Evolutionary conservation across 2,113 vertebrate genomes (phyloP).

Genomic region (Gracilinanus agilis): DNA sequence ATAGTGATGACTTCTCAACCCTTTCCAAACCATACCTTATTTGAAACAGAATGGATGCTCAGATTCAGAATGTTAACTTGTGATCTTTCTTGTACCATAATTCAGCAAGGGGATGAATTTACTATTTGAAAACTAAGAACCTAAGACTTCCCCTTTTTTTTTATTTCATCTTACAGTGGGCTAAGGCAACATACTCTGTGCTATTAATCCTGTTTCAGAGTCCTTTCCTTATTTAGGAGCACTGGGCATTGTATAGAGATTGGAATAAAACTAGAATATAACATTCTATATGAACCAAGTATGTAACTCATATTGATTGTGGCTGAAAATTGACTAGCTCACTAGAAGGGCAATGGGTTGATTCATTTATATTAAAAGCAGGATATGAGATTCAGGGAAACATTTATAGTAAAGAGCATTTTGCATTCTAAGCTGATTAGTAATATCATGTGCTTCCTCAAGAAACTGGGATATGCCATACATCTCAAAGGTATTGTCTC

Average conservation of each 20-base stretch:
- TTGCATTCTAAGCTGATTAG: background rate
- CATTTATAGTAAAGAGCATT: background rate
- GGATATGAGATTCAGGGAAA: background rate
- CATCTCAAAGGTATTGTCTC: background rate
- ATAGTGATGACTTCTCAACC: background rate
- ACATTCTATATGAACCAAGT: background rate
- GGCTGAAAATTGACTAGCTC: background rate
- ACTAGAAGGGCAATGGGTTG: background rate
- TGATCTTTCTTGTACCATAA: background rate
- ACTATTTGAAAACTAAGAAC: background rate
- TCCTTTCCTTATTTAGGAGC: constrained; percentile 37
- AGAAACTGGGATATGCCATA: background rate
- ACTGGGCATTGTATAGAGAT: background rate
- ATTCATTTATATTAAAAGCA: background rate
- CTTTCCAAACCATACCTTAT: background rate
- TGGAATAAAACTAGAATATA: constrained; percentile 3
- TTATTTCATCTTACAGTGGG: background rate
- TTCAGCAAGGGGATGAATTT: background rate
- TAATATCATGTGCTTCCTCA: background rate
- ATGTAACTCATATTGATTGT: background rate
- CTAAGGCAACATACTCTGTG: background rate
- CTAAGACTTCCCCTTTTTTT: background rate
- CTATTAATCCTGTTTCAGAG: background rate
- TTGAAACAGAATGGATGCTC: background rate
- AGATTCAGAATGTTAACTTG: background rate